Evolutionary conservation across 2,797 vertebrate species (phyloP), one percentile per base, ranked within the genome.

Genomic region (Rhincodon typus): DNA sequence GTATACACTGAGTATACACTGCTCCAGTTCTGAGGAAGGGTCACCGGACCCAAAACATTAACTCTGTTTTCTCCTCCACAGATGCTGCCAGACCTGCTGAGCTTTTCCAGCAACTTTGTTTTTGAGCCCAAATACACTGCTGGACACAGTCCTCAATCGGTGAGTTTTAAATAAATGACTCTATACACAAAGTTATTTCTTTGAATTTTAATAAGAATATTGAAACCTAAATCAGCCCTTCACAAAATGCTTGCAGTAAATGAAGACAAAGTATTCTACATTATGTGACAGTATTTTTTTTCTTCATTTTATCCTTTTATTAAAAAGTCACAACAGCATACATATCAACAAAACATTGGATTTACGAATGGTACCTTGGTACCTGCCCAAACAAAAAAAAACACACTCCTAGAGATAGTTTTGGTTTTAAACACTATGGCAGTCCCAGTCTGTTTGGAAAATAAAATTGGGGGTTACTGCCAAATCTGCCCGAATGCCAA

Each of bases 321-420:
- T 30, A 97, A 97, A 98, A 97, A 97, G 97, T 97, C 97, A 97
- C 97, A 98, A 98, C 96, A 97, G 97, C 98, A 97, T 98, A 98
- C 97, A 97, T 98, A 98, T 98, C 98, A 98, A 98, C 98, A 98
- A 95, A 95, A 95, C 94, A 95, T 95, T 12, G 2, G 97, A 98
- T 97, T 98, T 97, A 97, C 97, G 97, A 97, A 97, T 97, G 98
- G 97, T 97, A 97, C 97, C 98, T 97, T 97, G 97, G 97, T 97
- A 97, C 97, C 94, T 97, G 97, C 97, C 70, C 94, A 95, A 95
- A 95, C 27, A 4, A 94, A 72, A 72, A 74, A 62, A 95, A 53
- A 95, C 25, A 95, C 46, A 95, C 94, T 95, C 50, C 94, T 95
- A 74, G 94, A 95, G 94, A 95, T 70, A 77, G 94, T 95, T 94